Evolutionary conservation across 2,113 vertebrate genomes (phyloP), one percentile per base, ranked within the genome.

Genomic region (Rutilus rutilus): DNA sequence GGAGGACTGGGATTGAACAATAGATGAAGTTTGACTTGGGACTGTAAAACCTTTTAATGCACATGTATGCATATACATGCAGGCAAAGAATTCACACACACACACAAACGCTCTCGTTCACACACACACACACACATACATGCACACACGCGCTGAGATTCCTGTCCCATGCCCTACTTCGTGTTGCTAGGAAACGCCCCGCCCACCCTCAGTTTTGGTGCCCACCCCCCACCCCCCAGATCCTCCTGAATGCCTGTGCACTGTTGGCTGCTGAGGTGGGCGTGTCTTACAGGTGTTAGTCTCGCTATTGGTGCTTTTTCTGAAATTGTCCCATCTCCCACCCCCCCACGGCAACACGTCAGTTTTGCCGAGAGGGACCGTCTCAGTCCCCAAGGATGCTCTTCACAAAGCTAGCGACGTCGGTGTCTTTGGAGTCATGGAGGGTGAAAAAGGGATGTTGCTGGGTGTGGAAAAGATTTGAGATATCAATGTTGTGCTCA

Each of bases 381-480:
- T 93, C 92, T 97, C 96, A 97, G 93, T 97, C 97, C 90, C 96
- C 96, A 91, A 99, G 92, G 95, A 98, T 97, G 91, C 94, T 92
- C 90, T 97, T 98, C 92, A 99, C 98, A 93, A 99, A 99, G 94
- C 95, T 97, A 77, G 97, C 97, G 94, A 98, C 97, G 80, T 99
- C 98, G 86, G 97, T 98, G 84, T 96, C 97, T 97, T 98, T 97
- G 96, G 96, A 96, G 95, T 98, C 97, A 5, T 99, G 97, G 92
- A 94, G 92, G 85, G 94, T 96, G 95, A 98, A 98, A 95, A 99
- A 99, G 86, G 91, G 95, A 94, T 98, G 98, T 97, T 96, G 96
- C 98, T 99, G 93, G 76, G 62, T 82, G 67, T 75, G 88, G 87
- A 89, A 90, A 67, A 92, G 45, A 67, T 39, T 60, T 62, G 2